A percentile compares a stretch with the other conserved stretches of the same genome.
Evolutionary conservation across 2,113 vertebrate genomes (phyloP).

Genomic region (Pygathrix nemaeus): DNA sequence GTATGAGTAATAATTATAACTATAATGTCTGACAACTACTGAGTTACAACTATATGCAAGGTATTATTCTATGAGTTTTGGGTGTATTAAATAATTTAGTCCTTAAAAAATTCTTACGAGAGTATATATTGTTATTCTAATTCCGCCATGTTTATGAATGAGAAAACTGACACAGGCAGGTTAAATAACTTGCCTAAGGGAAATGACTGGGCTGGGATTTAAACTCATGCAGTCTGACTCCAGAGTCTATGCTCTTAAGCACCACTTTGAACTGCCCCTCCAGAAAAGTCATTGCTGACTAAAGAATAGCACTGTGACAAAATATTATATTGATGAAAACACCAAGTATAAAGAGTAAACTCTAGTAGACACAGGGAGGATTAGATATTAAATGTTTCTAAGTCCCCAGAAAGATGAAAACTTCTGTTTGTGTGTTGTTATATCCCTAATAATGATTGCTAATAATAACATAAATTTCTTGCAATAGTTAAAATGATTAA

Average conservation of each 20-base stretch:
- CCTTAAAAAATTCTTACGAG: neutral
- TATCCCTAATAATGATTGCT: slow-evolving; percentile 49
- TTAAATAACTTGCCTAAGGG: neutral
- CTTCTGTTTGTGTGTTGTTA: slow-evolving; percentile 44
- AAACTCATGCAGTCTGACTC: neutral
- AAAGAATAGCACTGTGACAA: neutral
- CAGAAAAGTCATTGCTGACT: neutral
- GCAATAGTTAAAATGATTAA: slow-evolving; percentile 62
- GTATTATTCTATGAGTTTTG: slow-evolving; percentile 4
- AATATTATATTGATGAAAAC: slow-evolving; percentile 23
- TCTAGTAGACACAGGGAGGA: neutral
- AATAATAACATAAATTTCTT: slow-evolving; percentile 59
- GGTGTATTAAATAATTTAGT: slow-evolving; percentile 7
- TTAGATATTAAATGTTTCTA: slow-evolving; percentile 37
- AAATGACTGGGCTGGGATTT: neutral
- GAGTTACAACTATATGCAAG: neutral
- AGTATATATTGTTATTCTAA: neutral
- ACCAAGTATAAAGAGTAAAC: neutral
- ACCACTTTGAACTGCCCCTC: neutral
- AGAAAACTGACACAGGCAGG: neutral
- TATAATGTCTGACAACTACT: neutral
- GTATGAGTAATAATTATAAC: neutral
- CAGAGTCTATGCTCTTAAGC: neutral
- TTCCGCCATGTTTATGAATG: neutral
- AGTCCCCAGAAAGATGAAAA: slow-evolving; percentile 56